These are phyloP conservation scores for Brachionus rubens DNA, from an alignment of 1,140 invertebrate species.

Conservation along the genomic window DNA sequence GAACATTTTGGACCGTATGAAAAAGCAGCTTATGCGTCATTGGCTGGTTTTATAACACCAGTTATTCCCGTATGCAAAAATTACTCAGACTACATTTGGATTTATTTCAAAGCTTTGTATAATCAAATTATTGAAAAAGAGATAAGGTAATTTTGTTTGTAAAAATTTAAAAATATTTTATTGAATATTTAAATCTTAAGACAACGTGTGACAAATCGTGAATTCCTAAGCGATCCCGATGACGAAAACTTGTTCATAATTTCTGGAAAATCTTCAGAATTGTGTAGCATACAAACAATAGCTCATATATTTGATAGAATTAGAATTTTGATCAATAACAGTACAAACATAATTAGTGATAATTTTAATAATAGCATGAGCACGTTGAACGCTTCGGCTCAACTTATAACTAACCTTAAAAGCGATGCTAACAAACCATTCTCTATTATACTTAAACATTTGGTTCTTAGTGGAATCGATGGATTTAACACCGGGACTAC, in stretches of 20 bases:
- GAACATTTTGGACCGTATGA: constrained; percentile 60
- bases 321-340: constrained; percentile 20
- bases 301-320: constrained; percentile 35
- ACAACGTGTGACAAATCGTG: constrained; percentile 51
- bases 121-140: constrained; percentile 78
- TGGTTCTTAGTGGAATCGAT: constrained; percentile 11
- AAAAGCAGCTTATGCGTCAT: constrained; percentile 68
- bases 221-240: constrained; percentile 27
- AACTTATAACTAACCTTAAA: neutral
- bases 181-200: neutral
- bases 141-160: constrained; percentile 53
- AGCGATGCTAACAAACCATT: constrained; percentile 19
- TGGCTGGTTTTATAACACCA: constrained; percentile 77
- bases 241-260: constrained; percentile 31
- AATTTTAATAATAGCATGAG: neutral
- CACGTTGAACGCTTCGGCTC: constrained; percentile 3
- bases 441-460: neutral
- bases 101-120: constrained; percentile 75
- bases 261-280: neutral
- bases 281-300: constrained; percentile 13
- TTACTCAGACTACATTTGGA: constrained; percentile 88
- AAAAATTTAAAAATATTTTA: neutral
- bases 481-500: neutral
- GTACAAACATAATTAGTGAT: neutral
- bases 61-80: constrained; percentile 71